Conservation (phyloP, 1,140 invertebrate genomes). For the Planococcus citri region DNA sequence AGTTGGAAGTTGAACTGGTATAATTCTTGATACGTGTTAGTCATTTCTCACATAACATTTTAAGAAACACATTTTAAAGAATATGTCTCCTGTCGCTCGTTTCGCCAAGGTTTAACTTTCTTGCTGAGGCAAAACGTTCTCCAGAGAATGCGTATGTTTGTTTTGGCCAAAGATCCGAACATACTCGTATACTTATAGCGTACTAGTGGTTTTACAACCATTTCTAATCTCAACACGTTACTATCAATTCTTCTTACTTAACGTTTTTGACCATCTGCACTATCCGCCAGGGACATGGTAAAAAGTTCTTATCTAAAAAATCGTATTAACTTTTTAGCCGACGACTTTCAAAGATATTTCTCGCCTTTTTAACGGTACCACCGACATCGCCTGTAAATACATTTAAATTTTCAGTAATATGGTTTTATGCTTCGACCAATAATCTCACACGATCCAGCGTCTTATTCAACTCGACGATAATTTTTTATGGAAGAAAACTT, state of each 20-base stretch:
- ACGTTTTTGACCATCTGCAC: not conserved
- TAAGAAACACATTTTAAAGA: constrained; percentile 7
- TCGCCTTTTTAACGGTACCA: not conserved
- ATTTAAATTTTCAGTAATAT: not conserved
- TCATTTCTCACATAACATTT: not conserved
- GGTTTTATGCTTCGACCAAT: not conserved
- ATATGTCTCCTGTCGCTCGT: constrained; percentile 16
- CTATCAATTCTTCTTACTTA: not conserved
- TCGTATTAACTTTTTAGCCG: not conserved
- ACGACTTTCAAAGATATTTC: not conserved
- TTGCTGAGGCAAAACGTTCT: not conserved
- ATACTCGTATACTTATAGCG: not conserved
- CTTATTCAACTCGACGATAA: too few species aligned
- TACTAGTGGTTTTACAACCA: not conserved
- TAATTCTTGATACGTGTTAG: not conserved
- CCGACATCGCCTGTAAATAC: not conserved
- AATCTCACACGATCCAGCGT: not conserved
- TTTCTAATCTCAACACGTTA: constrained; percentile 3
- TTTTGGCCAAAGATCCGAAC: not conserved
- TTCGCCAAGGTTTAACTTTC: constrained; percentile 3
- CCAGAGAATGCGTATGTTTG: not conserved
- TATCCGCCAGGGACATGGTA: not conserved
- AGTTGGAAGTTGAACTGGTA: too few species aligned
- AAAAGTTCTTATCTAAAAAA: constrained; percentile 1
- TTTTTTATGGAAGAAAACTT: too few species aligned